These are phyloP conservation scores for Cosmia trapezina DNA, from an alignment of 2,888 invertebrate genomes.

Conservation along the genomic window DNA sequence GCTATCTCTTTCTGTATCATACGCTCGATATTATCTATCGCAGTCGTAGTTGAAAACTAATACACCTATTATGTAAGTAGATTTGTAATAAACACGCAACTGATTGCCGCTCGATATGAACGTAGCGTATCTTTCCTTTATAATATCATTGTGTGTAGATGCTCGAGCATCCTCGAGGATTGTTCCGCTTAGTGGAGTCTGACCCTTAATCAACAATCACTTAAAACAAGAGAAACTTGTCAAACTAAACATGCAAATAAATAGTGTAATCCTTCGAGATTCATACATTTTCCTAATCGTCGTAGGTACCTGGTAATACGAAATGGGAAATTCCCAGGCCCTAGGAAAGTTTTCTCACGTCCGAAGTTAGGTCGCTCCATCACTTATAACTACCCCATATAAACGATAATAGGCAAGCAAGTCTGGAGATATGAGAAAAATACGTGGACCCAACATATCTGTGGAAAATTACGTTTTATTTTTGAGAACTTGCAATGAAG, in stretches of 20 bases:
- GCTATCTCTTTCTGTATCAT: no score
- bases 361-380: constrained; percentile 54
- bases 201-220: not conserved
- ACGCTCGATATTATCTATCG: no score
- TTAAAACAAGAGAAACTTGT: constrained; percentile 17
- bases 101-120: no score
- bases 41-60: no score
- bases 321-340: constrained; percentile 55
- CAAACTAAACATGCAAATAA: constrained; percentile 52
- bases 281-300: constrained; percentile 48
- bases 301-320: constrained; percentile 19
- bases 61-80: no score
- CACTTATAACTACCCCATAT: constrained; percentile 62
- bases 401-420: constrained; percentile 55
- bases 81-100: no score
- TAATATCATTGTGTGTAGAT: no score
- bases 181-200: no score
- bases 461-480: constrained; percentile 2
- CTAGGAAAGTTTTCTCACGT: constrained; percentile 61
- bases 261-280: constrained; percentile 44
- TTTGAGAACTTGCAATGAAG: not conserved
- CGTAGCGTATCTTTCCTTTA: no score
- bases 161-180: no score
- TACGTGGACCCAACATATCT: constrained; percentile 40
- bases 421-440: constrained; percentile 55